phyloP scores from a whole-genome alignment of 2,888 invertebrate genomes.

The Tetragonisca angustula region DNA sequence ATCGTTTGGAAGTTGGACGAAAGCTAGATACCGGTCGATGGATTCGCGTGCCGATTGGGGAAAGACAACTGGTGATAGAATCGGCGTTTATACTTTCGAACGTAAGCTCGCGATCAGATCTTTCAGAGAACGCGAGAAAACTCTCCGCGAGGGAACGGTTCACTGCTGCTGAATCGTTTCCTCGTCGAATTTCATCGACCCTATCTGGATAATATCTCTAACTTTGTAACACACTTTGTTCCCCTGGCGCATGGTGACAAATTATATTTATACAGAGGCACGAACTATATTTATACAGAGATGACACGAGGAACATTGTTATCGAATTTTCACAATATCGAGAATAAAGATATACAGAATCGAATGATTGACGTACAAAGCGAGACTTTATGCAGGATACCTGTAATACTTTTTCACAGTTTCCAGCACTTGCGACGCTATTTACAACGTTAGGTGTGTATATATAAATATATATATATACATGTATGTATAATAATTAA shows the following conservation, averaged over 20 bases:
- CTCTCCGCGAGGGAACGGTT: neutral
- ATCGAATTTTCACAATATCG: neutral
- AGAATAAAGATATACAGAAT: neutral
- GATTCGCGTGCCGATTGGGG: neutral
- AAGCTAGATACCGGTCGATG: neutral
- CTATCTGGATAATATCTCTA: neutral
- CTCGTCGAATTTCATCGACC: neutral
- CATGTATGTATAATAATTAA: neutral
- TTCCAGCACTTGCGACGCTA: conserved; percentile 23
- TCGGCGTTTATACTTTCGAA: neutral
- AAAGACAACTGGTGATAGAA: neutral
- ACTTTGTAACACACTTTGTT: neutral
- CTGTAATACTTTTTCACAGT: conserved; percentile 81
- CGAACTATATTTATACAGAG: neutral
- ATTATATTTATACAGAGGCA: too few species aligned
- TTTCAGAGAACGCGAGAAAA: neutral
- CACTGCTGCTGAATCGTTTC: conserved; percentile 11
- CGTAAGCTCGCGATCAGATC: neutral
- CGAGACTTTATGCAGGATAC: conserved; percentile 23
- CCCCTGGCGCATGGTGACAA: neutral
- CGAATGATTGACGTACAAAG: neutral
- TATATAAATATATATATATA: neutral
- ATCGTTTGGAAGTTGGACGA: too few species aligned
- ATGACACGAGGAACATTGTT: neutral
- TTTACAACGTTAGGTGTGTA: neutral